These are phyloP conservation scores for Chascanopsetta lugubris DNA, from an alignment of 2,113 vertebrate species.

Conservation along the genomic window DNA sequence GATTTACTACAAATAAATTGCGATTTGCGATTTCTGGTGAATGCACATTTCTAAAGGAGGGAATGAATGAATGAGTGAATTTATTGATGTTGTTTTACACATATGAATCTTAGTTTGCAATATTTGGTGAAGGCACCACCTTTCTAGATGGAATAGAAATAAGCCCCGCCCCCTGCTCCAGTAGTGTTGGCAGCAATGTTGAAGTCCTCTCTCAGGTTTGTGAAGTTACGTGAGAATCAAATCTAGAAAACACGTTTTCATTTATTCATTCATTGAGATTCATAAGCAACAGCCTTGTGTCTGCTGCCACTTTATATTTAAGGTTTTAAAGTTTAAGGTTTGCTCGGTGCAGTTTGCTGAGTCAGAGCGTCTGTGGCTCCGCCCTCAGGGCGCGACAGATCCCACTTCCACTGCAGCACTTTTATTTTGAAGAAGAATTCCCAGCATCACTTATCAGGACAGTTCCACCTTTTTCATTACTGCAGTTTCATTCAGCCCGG, in stretches of 20 bases:
- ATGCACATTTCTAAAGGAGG: too few species aligned
- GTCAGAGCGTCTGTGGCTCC: not conserved
- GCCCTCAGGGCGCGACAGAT: not conserved
- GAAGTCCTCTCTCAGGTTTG: too few species aligned
- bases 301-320: not conserved
- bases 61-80: too few species aligned
- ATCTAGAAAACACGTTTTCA: not conserved
- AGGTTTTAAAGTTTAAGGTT: too few species aligned
- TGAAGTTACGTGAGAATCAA: not conserved
- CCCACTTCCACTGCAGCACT: not conserved
- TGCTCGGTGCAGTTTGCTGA: not conserved
- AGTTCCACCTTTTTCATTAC: not conserved
- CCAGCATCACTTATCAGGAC: not conserved
- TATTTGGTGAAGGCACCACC: too few species aligned
- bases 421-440: not conserved
- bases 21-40: too few species aligned
- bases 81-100: too few species aligned
- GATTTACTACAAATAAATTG: too few species aligned
- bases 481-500: not conserved
- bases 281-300: not conserved
- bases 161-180: too few species aligned
- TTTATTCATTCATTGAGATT: not conserved
- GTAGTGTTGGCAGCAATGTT: too few species aligned
- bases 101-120: too few species aligned
- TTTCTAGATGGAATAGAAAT: too few species aligned